Base-by-base conservation (phyloP, 2,888 invertebrate species). In the Habroteleia sp. region DNA sequence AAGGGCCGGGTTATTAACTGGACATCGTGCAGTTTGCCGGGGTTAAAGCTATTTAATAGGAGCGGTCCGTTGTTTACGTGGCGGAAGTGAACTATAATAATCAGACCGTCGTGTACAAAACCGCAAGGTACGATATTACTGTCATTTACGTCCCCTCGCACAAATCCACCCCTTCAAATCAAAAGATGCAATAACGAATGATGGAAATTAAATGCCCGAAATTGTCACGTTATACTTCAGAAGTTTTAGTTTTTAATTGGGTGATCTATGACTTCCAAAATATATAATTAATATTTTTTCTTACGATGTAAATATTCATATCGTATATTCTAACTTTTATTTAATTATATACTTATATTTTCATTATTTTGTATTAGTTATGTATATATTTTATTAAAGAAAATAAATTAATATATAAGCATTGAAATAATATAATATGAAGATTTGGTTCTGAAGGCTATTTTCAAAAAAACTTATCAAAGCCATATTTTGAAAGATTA, bases 91-190 rank as follows among this genome's bases (percentile, higher is more conserved):
- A 78, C 86, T 87, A 84, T 87, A n/a, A n/a, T n/a, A 86, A 86
- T 87, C 86, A 86, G 83, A 62, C 81, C 78, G 73, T 77, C 84
- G 83, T 84, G 83, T 80, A 84, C 83, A 84, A 85, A 86, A 85
- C 86, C 86, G 75, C 86, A 84, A 84, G 82, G 73, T 81, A 81
- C 82, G 77, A 82, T 87, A 87, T 87, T 85, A 86, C 85, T 86
- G 86, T 86, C 86, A 86, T 86, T 86, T 84, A 44, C 78, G 77
- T 56, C 73, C 71, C 68, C 76, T 50, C 62, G 41, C 16, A 58
- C 58, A 52, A 62, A 37, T 77, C 74, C 29, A 5, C 17, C 44
- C 44, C 27, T 27, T 8, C 1, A 16, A 2, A 11, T 20, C 13
- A 11, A 25, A 17, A 33, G 20, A 62, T 29, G 39, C 29, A 35